These are phyloP conservation scores for Neofelis nebulosa DNA, from an alignment of 2,113 vertebrate species.

Conservation along the genomic window DNA sequence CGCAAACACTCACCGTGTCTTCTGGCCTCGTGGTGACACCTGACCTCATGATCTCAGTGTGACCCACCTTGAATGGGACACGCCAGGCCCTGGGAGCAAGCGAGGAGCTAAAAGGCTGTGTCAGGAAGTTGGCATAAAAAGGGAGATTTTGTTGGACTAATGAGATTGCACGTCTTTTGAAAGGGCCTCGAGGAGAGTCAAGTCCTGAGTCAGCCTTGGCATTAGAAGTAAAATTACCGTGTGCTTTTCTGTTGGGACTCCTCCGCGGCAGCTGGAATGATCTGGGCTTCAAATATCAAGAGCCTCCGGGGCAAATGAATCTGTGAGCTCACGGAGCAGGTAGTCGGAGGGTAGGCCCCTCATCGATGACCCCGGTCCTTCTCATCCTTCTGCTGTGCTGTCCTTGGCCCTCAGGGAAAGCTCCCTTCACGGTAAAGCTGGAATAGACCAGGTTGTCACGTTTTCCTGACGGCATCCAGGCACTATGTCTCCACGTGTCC, in stretches of 20 bases:
- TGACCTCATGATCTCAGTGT: not conserved
- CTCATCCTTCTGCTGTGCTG: not conserved
- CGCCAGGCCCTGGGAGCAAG: not conserved
- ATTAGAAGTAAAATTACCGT: fast-evolving
- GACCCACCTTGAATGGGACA: not conserved
- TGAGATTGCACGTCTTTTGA: not conserved
- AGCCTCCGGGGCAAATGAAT: too few species aligned
- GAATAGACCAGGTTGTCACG: not conserved
- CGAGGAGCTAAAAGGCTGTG: not conserved
- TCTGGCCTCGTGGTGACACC: not conserved
- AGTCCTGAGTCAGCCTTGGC: not conserved
- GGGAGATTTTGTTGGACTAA: not conserved
- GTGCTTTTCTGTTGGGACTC: not conserved
- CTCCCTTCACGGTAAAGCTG: fast-evolving
- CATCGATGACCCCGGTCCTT: not conserved
- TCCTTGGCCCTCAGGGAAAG: not conserved
- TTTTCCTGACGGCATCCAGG: not conserved
- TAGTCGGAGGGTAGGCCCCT: too few species aligned
- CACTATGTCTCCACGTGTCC: not conserved
- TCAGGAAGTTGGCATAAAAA: not conserved
- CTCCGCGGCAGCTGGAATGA: fast-evolving
- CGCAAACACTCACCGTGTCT: not conserved
- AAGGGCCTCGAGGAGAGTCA: not conserved
- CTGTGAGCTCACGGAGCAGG: too few species aligned
- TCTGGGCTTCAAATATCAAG: not conserved